Conservation (phyloP, 2,888 invertebrate genomes). For the Melieria omissa region DNA sequence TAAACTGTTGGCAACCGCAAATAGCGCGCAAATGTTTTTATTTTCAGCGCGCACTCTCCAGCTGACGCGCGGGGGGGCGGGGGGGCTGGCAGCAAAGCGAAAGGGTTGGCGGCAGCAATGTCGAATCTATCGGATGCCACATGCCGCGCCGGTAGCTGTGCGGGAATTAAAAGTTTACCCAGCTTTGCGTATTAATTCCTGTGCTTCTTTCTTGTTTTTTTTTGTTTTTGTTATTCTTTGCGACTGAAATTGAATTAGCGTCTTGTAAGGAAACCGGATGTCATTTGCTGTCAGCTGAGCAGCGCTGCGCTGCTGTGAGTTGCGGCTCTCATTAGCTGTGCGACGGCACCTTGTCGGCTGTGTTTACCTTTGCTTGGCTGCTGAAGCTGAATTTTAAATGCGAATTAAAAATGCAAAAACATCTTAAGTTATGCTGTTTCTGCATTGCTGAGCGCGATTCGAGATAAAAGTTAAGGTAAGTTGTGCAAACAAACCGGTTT, state of each 20-base stretch:
- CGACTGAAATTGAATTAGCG: slow-evolving; percentile 60
- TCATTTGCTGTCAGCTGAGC: slow-evolving; percentile 14
- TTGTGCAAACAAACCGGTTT: too few relatives aligned
- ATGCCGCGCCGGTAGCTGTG: slow-evolving; percentile 40
- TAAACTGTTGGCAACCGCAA: slow-evolving; percentile 58
- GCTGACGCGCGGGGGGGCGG: background rate
- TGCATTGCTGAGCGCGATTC: slow-evolving; percentile 24
- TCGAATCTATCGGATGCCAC: background rate
- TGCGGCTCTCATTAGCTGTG: slow-evolving; percentile 12
- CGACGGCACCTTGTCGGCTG: slow-evolving; percentile 9
- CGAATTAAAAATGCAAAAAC: slow-evolving; percentile 61
- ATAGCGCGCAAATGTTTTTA: slow-evolving; percentile 49
- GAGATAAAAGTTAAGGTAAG: slow-evolving; percentile 14
- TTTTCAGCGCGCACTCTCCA: slow-evolving; percentile 45
- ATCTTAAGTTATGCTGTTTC: slow-evolving; percentile 27
- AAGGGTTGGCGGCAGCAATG: background rate
- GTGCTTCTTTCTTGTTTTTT: background rate
- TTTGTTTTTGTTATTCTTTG: slow-evolving; percentile 55
- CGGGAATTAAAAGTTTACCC: slow-evolving; percentile 54
- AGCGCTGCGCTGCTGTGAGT: too few relatives aligned
- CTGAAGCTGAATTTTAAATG: slow-evolving; percentile 29
- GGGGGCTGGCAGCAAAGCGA: background rate
- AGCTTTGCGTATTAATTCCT: slow-evolving; percentile 20
- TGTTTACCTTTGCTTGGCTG: slow-evolving; percentile 54
- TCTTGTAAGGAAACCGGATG: slow-evolving; percentile 38